These are phyloP conservation scores for Eubucco bourcierii DNA, from an alignment of 2,113 vertebrate species.

Conservation along the genomic window DNA sequence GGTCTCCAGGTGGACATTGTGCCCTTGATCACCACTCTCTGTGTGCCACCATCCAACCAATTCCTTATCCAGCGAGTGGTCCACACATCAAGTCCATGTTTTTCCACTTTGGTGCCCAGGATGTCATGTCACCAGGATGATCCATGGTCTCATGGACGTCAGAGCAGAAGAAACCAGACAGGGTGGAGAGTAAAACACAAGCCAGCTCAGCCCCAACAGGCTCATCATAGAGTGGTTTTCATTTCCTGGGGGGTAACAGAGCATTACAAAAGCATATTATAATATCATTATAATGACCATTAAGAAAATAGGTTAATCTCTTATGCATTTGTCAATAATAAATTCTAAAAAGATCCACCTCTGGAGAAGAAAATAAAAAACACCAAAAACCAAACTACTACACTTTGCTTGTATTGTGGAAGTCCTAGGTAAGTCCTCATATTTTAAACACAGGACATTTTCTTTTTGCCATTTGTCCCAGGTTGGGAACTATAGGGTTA, in stretches of 20 bases:
- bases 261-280: constrained; percentile 1
- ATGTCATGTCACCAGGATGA: too few relatives aligned
- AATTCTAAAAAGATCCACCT: background rate
- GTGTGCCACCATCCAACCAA: too few relatives aligned
- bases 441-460: background rate
- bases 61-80: too few relatives aligned
- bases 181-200: background rate
- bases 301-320: constrained; percentile 34
- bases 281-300: background rate
- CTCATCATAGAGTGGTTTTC: background rate
- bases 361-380: constrained; percentile 23
- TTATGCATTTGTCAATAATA: background rate
- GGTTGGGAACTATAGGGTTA: too few relatives aligned
- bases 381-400: background rate
- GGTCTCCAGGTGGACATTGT: too few relatives aligned
- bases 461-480: background rate
- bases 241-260: background rate
- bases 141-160: too few relatives aligned
- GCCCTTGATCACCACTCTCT: too few relatives aligned
- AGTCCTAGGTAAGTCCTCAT: background rate
- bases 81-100: too few relatives aligned
- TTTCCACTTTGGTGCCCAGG: too few relatives aligned
- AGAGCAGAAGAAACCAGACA: too few relatives aligned
- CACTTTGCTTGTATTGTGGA: background rate
- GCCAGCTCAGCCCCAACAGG: too few relatives aligned